These are phyloP conservation scores for Diorhabda sublineata DNA, from an alignment of 1,140 invertebrate species.

Conservation along the genomic window DNA sequence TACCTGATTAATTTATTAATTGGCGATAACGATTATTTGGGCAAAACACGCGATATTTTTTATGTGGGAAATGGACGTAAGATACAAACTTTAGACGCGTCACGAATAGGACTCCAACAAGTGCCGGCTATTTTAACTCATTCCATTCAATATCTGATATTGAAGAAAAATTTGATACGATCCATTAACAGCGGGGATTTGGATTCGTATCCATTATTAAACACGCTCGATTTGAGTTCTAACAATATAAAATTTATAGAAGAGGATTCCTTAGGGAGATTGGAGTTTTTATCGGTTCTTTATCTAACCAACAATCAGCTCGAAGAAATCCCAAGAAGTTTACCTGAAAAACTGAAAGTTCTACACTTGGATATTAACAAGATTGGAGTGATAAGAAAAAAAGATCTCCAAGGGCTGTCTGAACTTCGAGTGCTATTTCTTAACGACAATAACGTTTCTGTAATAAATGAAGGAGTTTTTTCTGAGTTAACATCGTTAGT, in stretches of 20 bases:
- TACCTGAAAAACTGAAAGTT: conserved; percentile 59
- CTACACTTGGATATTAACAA: conserved; percentile 61
- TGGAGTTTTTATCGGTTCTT: conserved; percentile 73
- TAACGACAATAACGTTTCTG: conserved; percentile 62
- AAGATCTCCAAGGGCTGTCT: conserved; percentile 66
- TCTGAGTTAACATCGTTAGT: conserved; percentile 60
- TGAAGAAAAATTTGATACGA: conserved; percentile 64
- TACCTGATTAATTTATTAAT: conserved; percentile 73
- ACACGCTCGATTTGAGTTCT: conserved; percentile 73
- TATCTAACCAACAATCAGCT: conserved; percentile 76
- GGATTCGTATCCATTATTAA: conserved; percentile 81
- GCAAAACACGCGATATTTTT: conserved; percentile 55
- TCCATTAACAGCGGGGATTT: conserved; percentile 78
- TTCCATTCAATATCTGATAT: conserved; percentile 72
- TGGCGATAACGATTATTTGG: conserved; percentile 64
- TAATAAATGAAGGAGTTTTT: conserved; percentile 63
- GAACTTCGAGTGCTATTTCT: conserved; percentile 68
- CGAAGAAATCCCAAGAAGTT: conserved; percentile 59
- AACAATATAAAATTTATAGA: conserved; percentile 75
- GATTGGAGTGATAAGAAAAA: conserved; percentile 58
- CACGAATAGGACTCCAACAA: conserved; percentile 69
- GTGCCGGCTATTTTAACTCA: conserved; percentile 80
- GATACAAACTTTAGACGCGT: conserved; percentile 76
- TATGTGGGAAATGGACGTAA: conserved; percentile 66
- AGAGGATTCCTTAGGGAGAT: conserved; percentile 78